A percentile compares a stretch with the other conserved stretches of the same genome.
Evolutionary conservation across 2,113 vertebrate species (phyloP).

Genomic region (Galemys pyrenaicus): DNA sequence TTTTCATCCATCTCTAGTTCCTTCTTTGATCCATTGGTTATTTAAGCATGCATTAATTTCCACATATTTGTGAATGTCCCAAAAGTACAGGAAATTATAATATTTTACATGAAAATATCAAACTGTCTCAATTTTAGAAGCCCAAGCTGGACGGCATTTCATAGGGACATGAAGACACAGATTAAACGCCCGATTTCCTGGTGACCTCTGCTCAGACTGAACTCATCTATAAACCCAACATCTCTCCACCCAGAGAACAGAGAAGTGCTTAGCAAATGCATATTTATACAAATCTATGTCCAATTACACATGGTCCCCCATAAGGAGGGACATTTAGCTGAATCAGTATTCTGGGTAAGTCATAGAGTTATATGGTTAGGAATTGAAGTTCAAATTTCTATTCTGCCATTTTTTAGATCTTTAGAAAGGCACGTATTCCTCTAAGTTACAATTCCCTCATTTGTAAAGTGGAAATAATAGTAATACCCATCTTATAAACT

Average conservation of each 20-base stretch:
- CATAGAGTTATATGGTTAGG: background rate
- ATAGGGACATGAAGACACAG: background rate
- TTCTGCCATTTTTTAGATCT: background rate
- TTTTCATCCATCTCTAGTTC: constrained; percentile 27
- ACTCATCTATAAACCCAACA: background rate
- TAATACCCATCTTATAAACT: background rate
- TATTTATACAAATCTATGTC: background rate
- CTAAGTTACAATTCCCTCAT: background rate
- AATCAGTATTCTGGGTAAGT: background rate
- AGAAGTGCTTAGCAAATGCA: background rate
- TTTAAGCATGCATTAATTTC: background rate
- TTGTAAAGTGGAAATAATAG: background rate
- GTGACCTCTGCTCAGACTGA: background rate
- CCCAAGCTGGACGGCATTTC: background rate
- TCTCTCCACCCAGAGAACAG: background rate
- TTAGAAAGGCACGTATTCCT: constrained; percentile 4
- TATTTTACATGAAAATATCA: constrained; percentile 9
- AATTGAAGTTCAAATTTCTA: background rate
- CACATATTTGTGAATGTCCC: background rate
- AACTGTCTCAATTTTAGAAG: background rate
- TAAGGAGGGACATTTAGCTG: fast-evolving
- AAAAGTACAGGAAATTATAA: background rate
- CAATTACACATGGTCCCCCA: background rate
- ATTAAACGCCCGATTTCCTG: background rate
- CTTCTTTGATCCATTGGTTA: background rate